A percentile compares a stretch with the other conserved stretches of the same genome.
Conservation (phyloP, 2,113 vertebrate species). For the Pluvialis apricaria region DNA sequence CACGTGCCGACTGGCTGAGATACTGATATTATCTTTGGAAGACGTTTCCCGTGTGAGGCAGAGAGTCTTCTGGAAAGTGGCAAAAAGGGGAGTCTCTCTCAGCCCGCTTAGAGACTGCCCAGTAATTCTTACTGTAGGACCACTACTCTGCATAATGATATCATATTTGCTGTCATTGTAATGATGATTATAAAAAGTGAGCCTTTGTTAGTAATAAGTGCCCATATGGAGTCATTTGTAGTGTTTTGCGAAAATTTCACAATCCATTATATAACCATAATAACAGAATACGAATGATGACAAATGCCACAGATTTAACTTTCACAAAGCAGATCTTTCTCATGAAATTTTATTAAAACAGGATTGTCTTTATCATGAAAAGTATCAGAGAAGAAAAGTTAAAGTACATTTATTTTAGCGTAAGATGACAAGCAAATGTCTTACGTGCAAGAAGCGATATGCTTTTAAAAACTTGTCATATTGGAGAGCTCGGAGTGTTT, state of each 20-base stretch:
- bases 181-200: not conserved
- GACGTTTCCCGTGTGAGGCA: not conserved
- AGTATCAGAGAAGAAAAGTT: not conserved
- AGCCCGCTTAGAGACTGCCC: not conserved
- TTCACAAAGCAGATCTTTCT: not conserved
- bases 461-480: not conserved
- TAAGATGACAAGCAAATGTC: constrained; percentile 20
- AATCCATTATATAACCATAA: not conserved
- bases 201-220: not conserved
- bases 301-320: not conserved
- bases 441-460: not conserved
- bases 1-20: not conserved
- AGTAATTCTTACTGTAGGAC: not conserved
- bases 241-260: not conserved
- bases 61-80: not conserved
- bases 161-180: not conserved
- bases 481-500: constrained; percentile 10
- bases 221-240: not conserved
- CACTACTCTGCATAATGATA: not conserved
- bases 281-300: not conserved
- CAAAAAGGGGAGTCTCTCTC: not conserved
- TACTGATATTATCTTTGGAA: constrained; percentile 1
- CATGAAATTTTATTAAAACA: not conserved
- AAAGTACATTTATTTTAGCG: not conserved
- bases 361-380: not conserved